Base-by-base conservation (phyloP, 1,140 invertebrate species). In the Portunus trituberculatus region DNA sequence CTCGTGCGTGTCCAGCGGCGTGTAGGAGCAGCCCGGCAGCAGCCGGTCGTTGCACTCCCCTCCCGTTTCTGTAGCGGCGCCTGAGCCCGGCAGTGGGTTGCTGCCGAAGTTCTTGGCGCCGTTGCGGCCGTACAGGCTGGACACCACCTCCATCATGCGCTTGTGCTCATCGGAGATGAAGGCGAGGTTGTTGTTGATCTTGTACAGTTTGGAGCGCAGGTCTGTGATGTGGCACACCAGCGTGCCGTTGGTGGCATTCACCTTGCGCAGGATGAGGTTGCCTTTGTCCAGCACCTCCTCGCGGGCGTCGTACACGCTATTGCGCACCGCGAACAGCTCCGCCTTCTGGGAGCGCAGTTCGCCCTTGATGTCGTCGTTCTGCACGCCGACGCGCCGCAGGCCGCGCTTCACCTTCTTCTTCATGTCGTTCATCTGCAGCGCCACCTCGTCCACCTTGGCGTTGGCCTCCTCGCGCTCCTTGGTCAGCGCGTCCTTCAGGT, bases 261-360 rank as follows among this genome's bases (percentile, higher is more conserved):
- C 92, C 25, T 96, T 96, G 16, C 88, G 83, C 28, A 96, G 48
- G n/a, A 94, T 91, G 25, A 96, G 25, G 94, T 96, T 96, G 8
- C 94, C 94, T 83, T 96, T 96, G 67, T 96, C 94, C 29, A 96
- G n/a, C 31, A 96, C 67, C 87, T 96, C 95, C 89, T 95, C 96
- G 29, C 95, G 94, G 0, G 95, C 52, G 87, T 96, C 96, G 28
- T 96, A 96, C 7, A 96, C 95, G 52, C 95, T 96, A 83, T 95
- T 96, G 39, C 95, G 94, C 14, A 96, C 95, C 4, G 96, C 96
- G 48, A 95, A 96, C 39, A 96, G 91, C 59, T 96, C 96, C 2
- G 96, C 96, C 82, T 96, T 96, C 88, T 96, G 96, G 32, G 95
- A 96, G 32, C 96, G 92, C 4, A 96, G 92, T 83, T 96, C 96